Evolutionary conservation across 2,797 vertebrate species (phyloP), one percentile per base, ranked within the genome.

Genomic region (Syngnathus acus): DNA sequence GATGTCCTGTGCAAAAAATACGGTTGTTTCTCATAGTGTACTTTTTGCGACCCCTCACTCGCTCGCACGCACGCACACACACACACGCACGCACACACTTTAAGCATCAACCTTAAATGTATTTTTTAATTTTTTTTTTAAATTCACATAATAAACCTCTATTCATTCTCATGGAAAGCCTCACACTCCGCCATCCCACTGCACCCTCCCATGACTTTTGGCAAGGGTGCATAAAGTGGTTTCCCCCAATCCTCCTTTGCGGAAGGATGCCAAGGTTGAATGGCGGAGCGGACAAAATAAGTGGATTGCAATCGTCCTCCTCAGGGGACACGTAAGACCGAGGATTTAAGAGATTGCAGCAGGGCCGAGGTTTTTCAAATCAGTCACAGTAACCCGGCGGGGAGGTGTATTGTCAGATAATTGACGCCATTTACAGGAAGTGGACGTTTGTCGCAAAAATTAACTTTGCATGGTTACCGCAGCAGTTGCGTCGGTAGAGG

Each of bases 271-370:
- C 69, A 70, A 68, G 72, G 65, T n/a, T 75, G 74, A 76, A 83
- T 67, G 77, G 76, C 70, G 58, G 68, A 75, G 59, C 65, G 61
- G 67, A 76, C 72, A 63, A 72, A 72, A 74, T 70, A 70, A 80
- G 64, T 62, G 55, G 67, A 66, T 63, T 62, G 70, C 54, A 68
- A 73, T 78, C 79, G 81, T 85, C 86, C 79, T 87, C 73, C 73
- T 78, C 10, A 37, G 6, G 75, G 82, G 85, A 84, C 82, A 78
- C 86, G 77, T 90, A 82, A 85, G 68, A 71, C 14, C 76, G 85
- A 71, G 75, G 69, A 77, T 66, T 91, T 57, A 92, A 88, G 90
- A 87, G 91, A 92, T 91, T 92, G 77, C 68, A 69, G 61, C 43
- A 78, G 75, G 79, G 69, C 78, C 77, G 62, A 78, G 77, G 88